Evolutionary conservation across 2,113 vertebrate species (phyloP).

Genomic region (Mustela lutreola): DNA sequence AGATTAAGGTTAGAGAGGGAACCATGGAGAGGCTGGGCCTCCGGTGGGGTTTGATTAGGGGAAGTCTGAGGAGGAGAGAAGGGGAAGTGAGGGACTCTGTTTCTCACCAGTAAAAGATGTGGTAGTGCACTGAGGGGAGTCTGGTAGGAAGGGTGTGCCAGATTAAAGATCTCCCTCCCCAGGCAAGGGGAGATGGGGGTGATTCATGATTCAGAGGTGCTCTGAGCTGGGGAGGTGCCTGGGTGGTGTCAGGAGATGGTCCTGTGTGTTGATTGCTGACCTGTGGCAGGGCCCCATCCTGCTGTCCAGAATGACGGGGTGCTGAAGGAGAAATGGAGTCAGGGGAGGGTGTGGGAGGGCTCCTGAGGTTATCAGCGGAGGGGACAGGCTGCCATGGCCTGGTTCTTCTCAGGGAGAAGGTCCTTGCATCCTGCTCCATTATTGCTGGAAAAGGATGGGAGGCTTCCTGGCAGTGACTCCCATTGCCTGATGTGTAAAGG

Average conservation of each 20-base stretch:
- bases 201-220: background rate
- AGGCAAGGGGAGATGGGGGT: background rate
- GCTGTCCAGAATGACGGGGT: background rate
- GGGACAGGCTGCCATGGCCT: background rate
- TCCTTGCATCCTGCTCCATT: background rate
- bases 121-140: background rate
- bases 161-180: background rate
- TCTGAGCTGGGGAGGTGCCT: background rate
- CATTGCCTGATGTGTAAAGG: background rate
- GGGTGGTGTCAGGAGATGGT: background rate
- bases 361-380: background rate
- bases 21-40: background rate
- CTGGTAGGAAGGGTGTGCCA: background rate
- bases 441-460: background rate
- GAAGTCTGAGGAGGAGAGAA: background rate
- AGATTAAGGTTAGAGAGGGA: background rate
- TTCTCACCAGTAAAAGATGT: conserved; percentile 20
- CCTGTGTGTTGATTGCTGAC: background rate
- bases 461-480: background rate
- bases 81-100: background rate
- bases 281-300: background rate
- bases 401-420: background rate
- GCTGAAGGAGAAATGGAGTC: background rate
- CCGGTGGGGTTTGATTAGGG: background rate
- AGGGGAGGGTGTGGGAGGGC: background rate